These are phyloP conservation scores for Sylvilagus floridanus DNA, from an alignment of 2,797 vertebrate species.

Conservation along the genomic window DNA sequence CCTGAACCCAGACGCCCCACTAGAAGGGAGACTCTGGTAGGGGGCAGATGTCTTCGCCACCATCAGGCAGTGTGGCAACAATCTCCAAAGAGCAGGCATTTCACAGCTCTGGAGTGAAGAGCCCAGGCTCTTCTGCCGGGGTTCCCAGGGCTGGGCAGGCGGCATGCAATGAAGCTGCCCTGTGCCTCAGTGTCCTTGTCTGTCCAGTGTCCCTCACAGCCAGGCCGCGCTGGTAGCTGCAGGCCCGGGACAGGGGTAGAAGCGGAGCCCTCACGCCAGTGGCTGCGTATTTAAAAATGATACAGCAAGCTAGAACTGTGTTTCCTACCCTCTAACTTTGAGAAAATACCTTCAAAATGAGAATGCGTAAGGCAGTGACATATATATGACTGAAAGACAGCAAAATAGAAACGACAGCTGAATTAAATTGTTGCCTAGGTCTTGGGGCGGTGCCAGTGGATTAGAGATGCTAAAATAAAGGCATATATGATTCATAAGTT, in stretches of 20 bases:
- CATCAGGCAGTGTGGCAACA: neutral
- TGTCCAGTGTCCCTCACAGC: neutral
- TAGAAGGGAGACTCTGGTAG: neutral
- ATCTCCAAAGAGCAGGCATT: neutral
- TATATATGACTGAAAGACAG: conserved; percentile 24
- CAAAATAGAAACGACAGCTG: neutral
- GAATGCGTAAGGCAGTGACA: neutral
- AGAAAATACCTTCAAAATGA: conserved; percentile 13
- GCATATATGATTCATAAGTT: neutral
- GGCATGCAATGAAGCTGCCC: neutral
- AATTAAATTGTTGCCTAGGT: neutral
- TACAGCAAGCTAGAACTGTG: neutral
- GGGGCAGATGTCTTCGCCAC: neutral
- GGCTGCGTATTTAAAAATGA: neutral
- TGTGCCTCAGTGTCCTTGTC: neutral
- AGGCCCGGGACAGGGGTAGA: neutral
- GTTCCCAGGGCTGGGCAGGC: neutral
- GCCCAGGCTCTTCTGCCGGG: neutral
- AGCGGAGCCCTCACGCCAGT: accelerated
- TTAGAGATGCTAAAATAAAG: neutral
- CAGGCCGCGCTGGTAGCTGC: too few species aligned
- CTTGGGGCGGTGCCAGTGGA: neutral
- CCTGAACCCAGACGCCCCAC: neutral
- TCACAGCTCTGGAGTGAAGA: neutral
- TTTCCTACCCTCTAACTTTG: neutral